A percentile compares a stretch with the other conserved stretches of the same genome.
These are phyloP conservation scores for Altica lythri DNA, from an alignment of 2,888 invertebrate genomes.

Conservation along the genomic window DNA sequence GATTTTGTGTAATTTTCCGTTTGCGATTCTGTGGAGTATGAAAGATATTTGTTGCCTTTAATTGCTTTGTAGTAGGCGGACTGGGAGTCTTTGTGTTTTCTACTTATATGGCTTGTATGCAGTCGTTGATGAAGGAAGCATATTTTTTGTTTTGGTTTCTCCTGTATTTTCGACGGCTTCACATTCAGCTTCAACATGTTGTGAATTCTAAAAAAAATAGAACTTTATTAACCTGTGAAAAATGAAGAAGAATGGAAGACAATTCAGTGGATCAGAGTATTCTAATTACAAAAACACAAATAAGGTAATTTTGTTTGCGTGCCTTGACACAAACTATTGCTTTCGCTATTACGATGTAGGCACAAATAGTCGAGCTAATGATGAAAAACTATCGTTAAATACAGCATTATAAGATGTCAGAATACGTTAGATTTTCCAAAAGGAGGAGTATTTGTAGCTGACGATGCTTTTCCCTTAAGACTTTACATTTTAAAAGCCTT, in stretches of 20 bases:
- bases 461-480: constrained; percentile 17
- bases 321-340: too few relatives aligned
- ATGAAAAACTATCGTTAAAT: constrained; percentile 21
- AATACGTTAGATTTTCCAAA: constrained; percentile 32
- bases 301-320: too few relatives aligned
- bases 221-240: background rate
- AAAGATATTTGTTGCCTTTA: constrained; percentile 26
- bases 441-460: constrained; percentile 13
- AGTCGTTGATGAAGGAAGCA: background rate
- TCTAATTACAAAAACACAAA: too few relatives aligned
- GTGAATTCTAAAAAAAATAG: too few relatives aligned
- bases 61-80: constrained; percentile 27
- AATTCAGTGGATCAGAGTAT: background rate
- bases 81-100: constrained; percentile 26
- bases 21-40: constrained; percentile 28
- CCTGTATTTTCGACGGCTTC: too few relatives aligned
- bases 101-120: background rate
- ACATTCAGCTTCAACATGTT: too few relatives aligned
- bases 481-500: constrained; percentile 12
- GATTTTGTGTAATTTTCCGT: constrained; percentile 26
- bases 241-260: background rate
- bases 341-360: too few relatives aligned
- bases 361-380: too few relatives aligned
- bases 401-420: constrained; percentile 28
- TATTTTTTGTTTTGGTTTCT: background rate